Conservation (phyloP, 2,113 vertebrate genomes). For the Podarcis cretensis region DNA sequence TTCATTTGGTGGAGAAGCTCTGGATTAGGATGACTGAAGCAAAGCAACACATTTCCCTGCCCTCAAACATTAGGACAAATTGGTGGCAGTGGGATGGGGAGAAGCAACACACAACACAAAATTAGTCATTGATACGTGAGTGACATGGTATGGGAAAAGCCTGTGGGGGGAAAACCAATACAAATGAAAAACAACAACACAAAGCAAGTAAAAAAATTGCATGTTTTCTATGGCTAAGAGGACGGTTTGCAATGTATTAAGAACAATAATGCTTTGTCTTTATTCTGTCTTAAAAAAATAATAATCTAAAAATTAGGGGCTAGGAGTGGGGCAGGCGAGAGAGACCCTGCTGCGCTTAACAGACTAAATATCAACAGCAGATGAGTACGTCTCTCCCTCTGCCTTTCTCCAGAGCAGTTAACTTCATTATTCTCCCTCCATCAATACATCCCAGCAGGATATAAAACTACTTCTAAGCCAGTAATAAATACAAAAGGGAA, state of each 20-base stretch:
- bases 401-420: conserved; percentile 33
- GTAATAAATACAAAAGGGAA: conserved; percentile 54
- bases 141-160: conserved; percentile 11
- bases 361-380: conserved; percentile 40
- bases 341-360: conserved; percentile 19
- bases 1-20: background rate
- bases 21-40: background rate
- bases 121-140: conserved; percentile 66
- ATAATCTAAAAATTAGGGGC: background rate
- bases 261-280: conserved; percentile 16
- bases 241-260: conserved; percentile 6
- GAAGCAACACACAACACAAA: conserved; percentile 34
- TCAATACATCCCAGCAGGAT: conserved; percentile 54
- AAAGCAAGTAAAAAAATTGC: conserved; percentile 53
- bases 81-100: background rate
- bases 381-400: background rate
- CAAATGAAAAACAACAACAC: background rate
- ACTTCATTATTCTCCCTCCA: conserved; percentile 49
- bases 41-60: rapidly evolving
- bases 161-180: conserved; percentile 35
- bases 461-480: conserved; percentile 50
- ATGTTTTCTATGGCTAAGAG: conserved; percentile 49
- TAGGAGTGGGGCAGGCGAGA: conserved; percentile 13
- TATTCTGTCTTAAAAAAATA: background rate
- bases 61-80: background rate